Base-by-base conservation (phyloP, 2,113 vertebrate species). In the Helogale parvula region DNA sequence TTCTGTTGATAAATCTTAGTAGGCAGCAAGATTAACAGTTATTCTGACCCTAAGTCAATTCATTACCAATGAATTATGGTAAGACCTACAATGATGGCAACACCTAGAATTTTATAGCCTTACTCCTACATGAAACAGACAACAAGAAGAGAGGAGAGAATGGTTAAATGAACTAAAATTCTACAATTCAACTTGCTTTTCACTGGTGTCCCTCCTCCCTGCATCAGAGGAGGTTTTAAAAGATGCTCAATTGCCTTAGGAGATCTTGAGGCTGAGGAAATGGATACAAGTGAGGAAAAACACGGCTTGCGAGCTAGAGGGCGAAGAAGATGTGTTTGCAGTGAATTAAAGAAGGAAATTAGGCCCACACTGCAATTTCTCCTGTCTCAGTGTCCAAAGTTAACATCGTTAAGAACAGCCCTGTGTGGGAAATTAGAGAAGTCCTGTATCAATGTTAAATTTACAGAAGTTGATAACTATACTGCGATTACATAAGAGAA, bases 1-100 rank as follows among this genome's bases (percentile, higher is more conserved):
- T 97, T 88, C 69, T 92, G 93, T 94, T 85, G 96, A 82, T 93
- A 92, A 97, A 80, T 60, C 74, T 69, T 35, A 66, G 45, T 89
- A 50, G 17, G 84, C 50, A 91, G 79, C 72, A 88, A 90, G 54
- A 95, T 82, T 65, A 80, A 76, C 96, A 96, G 52, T 96, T 94
- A 87, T 96, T 86, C 68, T 92, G 92, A 79, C 54, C 45, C 54
- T 68, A 74, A 95, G 90, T 87, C 87, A 69, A 92, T 16, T 93
- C 88, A 72, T 97, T 97, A 72, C 14, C 60, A 83, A 63, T n/a
- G 31, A 85, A 83, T 92, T 96, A 88, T 54, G 45, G 7, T 31
- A 79, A 31, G 13, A 68, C 23, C 19, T 95, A 17, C 27, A 81
- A 83, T 92, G 94, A 88, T 57, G 45, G 7, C 27, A 85, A 31